Evolutionary conservation across 1,140 invertebrate genomes (phyloP).

Genomic region (Drosophila kurseongensis): DNA sequence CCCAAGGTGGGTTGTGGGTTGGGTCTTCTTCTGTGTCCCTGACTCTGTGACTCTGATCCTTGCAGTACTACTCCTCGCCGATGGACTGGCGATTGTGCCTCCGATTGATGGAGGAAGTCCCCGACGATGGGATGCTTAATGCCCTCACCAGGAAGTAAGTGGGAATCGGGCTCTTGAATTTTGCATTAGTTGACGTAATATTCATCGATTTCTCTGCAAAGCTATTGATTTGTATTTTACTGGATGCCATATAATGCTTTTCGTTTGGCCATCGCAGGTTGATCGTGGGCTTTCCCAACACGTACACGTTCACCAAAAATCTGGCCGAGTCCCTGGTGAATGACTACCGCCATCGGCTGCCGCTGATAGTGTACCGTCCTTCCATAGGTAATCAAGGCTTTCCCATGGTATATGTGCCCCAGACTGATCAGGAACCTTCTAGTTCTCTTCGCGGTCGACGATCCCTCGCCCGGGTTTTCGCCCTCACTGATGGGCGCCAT

Average conservation of each 20-base stretch:
- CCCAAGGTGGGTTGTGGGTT: slow-evolving; percentile 92
- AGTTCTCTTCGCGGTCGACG: slow-evolving; percentile 64
- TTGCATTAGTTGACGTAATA: too few relatives aligned
- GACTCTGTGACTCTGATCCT: neutral
- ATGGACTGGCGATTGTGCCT: slow-evolving; percentile 76
- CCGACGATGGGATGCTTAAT: slow-evolving; percentile 50
- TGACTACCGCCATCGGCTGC: slow-evolving; percentile 89
- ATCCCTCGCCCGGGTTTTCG: slow-evolving; percentile 68
- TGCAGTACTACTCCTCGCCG: slow-evolving; percentile 68
- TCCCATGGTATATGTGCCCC: fast-evolving
- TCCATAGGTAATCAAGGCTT: slow-evolving; percentile 88
- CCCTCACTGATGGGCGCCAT: slow-evolving; percentile 76
- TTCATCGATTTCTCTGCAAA: too few relatives aligned
- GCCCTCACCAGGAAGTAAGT: slow-evolving; percentile 70
- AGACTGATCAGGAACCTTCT: too few relatives aligned
- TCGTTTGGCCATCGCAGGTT: slow-evolving; percentile 83
- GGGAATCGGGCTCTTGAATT: too few relatives aligned
- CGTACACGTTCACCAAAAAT: slow-evolving; percentile 94
- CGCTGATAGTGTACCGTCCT: slow-evolving; percentile 93
- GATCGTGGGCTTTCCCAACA: slow-evolving; percentile 91
- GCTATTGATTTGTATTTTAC: neutral
- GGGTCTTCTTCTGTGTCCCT: slow-evolving; percentile 45
- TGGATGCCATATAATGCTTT: neutral
- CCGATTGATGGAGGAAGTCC: slow-evolving; percentile 60
- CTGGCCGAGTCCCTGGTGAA: slow-evolving; percentile 91